These are phyloP conservation scores for Hemicordylus capensis DNA, from an alignment of 2,113 vertebrate species.

Conservation along the genomic window DNA sequence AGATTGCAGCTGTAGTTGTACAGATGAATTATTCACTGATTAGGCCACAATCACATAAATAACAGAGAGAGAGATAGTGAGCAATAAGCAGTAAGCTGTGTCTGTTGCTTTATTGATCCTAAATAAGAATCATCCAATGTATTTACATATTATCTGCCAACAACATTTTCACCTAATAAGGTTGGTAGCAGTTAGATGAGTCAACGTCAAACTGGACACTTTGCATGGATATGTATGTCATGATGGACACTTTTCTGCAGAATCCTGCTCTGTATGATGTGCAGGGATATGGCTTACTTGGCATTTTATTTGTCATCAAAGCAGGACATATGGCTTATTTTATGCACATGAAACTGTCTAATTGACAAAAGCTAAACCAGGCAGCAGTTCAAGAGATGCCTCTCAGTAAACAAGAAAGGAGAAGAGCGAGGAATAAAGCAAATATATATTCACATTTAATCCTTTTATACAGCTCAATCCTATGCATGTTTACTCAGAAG, in stretches of 20 bases:
- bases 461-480: not conserved
- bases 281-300: not conserved
- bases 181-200: not conserved
- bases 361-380: not conserved
- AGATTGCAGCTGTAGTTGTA: not conserved
- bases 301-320: not conserved
- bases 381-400: not conserved
- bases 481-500: not conserved
- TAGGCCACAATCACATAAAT: not conserved
- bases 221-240: slow-evolving; percentile 7
- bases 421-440: not conserved
- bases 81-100: not conserved
- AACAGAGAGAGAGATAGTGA: slow-evolving; percentile 31
- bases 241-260: slow-evolving; percentile 37
- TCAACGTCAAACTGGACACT: slow-evolving; percentile 22
- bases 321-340: not conserved
- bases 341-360: not conserved
- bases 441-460: not conserved
- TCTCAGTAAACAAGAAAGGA: not conserved
- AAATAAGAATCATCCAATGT: slow-evolving; percentile 24
- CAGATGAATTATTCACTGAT: not conserved
- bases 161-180: slow-evolving; percentile 20
- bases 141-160: slow-evolving; percentile 21
- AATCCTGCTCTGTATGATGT: not conserved
- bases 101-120: slow-evolving; percentile 31